Percentiles rank a stretch among this genome's conserved stretches.
Evolutionary conservation across 1,140 invertebrate species (phyloP).

Genomic region (Trichonephila inaurata): DNA sequence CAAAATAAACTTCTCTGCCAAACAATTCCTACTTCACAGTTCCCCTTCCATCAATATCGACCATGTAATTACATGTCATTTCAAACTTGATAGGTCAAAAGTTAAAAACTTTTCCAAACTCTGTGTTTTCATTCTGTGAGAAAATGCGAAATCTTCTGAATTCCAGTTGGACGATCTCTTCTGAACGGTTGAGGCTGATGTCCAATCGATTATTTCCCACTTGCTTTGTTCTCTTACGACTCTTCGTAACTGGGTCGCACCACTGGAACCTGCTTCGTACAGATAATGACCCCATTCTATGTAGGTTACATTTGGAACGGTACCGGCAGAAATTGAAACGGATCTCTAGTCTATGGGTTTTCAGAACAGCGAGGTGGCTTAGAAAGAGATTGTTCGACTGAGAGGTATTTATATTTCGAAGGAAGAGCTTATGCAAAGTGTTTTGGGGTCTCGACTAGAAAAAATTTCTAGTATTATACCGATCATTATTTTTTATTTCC

Average conservation of each 20-base stretch:
- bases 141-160: not conserved
- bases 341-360: not conserved
- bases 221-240: not conserved
- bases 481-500: too few relatives aligned
- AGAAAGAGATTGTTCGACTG: not conserved
- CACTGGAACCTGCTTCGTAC: conserved; percentile 3
- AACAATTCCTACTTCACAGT: not conserved
- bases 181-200: conserved; percentile 4
- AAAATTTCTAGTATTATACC: too few relatives aligned
- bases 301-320: not conserved
- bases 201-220: conserved; percentile 4
- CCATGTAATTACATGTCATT: not conserved
- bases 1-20: not conserved
- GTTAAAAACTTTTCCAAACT: conserved; percentile 35
- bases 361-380: not conserved
- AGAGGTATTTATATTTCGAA: conserved; percentile 6
- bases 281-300: conserved; percentile 28
- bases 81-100: conserved; percentile 6
- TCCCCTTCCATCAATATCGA: not conserved
- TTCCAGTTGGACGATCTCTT: conserved; percentile 15
- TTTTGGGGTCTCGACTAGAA: not conserved
- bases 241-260: not conserved
- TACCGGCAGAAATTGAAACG: not conserved
- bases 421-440: not conserved
- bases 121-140: not conserved